Evolutionary conservation across 1,140 invertebrate species (phyloP), one percentile per base, ranked within the genome.

Genomic region (Lasioglossum baleicum): DNA sequence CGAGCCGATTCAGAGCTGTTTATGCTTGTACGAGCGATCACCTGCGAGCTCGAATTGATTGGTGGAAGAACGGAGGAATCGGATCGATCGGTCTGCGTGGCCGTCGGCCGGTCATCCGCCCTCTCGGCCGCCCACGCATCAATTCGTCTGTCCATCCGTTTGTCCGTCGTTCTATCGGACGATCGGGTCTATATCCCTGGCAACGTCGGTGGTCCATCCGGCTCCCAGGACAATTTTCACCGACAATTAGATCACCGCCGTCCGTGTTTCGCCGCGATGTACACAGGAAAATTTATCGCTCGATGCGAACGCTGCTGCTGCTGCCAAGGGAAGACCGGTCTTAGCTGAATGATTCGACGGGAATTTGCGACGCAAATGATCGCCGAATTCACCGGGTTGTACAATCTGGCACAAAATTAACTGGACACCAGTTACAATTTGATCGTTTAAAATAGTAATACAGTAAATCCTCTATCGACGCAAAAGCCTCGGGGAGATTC

Each of bases 191-290:
- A 53, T 58, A 82, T 80, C 66, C 70, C 48, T 13, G 72, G 48
- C 74, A 51, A 69, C 71, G 75, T 74, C 64, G 75, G 68, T 71
- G 61, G 61, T 56, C 51, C 76, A 67, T 63, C 82, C 81, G 73
- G 75, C 82, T 88, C 83, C 79, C 86, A 88, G 83, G 83, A 88
- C 87, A 88, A 88, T 88, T 88, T 88, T 83, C 87, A 84, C 74
- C 75, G 83, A 88, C 86, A 88, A 88, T 88, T 88, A 88, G 87
- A 88, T 88, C 86, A 88, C 75, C 66, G 67, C 56, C 78, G 77
- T 80, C 81, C 17, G 86, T 81, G 87, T 88, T 86, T 88, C 84
- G 68, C 74, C 73, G 63, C 84, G 79, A 81, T 79, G 72, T 86
- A 83, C 76, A 77, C 78, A 66, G 75, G 81, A 60, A 82, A 86